Evolutionary conservation across 1,140 invertebrate species (phyloP).

Genomic region (Battus philenor): DNA sequence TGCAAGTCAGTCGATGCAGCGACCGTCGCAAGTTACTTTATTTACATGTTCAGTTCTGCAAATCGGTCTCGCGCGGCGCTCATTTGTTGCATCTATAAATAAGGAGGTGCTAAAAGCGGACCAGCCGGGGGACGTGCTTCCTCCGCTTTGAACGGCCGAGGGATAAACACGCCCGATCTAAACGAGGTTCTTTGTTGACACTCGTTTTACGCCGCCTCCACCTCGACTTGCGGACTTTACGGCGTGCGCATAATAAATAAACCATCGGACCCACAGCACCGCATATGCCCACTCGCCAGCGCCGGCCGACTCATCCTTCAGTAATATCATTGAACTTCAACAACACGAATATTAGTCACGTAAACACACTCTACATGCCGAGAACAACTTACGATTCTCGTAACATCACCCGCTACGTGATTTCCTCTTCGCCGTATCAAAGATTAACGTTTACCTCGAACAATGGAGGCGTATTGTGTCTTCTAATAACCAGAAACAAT

Average conservation of each 20-base stretch:
- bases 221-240: constrained; percentile 43
- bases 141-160: constrained; percentile 63
- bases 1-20: too few species aligned
- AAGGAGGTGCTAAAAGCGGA: constrained; percentile 72
- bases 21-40: constrained; percentile 44
- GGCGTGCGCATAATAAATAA: constrained; percentile 44
- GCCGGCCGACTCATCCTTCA: neutral
- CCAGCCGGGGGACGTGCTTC: constrained; percentile 63
- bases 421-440: constrained; percentile 45
- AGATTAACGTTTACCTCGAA: constrained; percentile 27
- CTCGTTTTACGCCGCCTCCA: constrained; percentile 54
- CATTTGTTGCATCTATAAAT: constrained; percentile 70
- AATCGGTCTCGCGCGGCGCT: constrained; percentile 52
- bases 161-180: constrained; percentile 53
- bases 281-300: neutral
- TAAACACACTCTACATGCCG: constrained; percentile 12
- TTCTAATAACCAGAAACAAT: constrained; percentile 60
- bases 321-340: neutral
- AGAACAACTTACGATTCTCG: constrained; percentile 47
- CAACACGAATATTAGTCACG: neutral
- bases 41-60: constrained; percentile 63
- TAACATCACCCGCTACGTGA: constrained; percentile 51
- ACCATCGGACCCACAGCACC: neutral
- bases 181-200: constrained; percentile 64
- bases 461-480: constrained; percentile 39